These are phyloP conservation scores for Copsychus sechellarum DNA, from an alignment of 2,113 vertebrate genomes.

Conservation along the genomic window DNA sequence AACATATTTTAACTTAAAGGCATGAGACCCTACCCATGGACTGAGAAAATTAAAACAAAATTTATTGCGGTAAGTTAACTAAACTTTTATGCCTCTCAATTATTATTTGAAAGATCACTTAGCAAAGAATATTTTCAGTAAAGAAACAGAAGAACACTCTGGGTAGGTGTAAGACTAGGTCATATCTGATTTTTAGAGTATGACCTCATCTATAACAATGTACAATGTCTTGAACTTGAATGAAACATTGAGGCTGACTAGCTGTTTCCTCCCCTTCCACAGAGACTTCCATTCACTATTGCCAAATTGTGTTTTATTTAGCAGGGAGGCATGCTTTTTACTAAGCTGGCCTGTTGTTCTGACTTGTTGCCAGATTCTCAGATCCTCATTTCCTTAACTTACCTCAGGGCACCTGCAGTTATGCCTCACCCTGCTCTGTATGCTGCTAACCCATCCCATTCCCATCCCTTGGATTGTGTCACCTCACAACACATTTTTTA, in stretches of 20 bases:
- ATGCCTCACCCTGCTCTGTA: background rate
- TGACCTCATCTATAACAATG: fast-evolving
- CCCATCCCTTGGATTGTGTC: background rate
- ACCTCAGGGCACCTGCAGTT: background rate
- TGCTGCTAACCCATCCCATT: background rate
- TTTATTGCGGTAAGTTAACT: background rate
- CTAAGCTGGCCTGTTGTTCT: background rate
- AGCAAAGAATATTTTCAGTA: background rate
- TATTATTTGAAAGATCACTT: background rate
- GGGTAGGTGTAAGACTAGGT: background rate
- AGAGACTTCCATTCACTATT: background rate
- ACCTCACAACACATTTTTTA: background rate
- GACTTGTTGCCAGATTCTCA: background rate
- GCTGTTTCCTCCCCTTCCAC: background rate
- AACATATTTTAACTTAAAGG: background rate
- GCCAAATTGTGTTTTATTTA: background rate
- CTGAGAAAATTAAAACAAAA: background rate
- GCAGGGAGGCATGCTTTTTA: background rate
- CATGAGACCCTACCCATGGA: background rate
- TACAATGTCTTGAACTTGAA: background rate
- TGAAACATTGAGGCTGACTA: background rate
- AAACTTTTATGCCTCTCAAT: background rate
- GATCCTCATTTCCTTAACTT: background rate
- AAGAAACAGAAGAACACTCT: background rate
- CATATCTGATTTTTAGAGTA: background rate